Evolutionary conservation across 2,113 vertebrate species (phyloP).

Genomic region (Pachycephala philippinensis): DNA sequence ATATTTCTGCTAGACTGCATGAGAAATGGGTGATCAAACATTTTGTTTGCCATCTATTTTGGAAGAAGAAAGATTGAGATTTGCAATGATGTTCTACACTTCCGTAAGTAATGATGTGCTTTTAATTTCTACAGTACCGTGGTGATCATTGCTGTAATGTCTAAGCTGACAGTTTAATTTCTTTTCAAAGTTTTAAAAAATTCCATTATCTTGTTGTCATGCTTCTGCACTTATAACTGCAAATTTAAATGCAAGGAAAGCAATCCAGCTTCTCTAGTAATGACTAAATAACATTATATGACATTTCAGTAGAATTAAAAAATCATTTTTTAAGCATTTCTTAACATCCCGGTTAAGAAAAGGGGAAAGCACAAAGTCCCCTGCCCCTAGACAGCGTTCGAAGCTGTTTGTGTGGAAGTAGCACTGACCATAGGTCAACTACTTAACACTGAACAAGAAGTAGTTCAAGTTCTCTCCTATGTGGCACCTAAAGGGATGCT

Average conservation of each 20-base stretch:
- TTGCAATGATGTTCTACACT: background rate
- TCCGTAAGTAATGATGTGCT: background rate
- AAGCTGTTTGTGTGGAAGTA: background rate
- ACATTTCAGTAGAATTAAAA: background rate
- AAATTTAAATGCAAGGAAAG: slow-evolving; percentile 18
- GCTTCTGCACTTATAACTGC: background rate
- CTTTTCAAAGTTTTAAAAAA: slow-evolving; percentile 3
- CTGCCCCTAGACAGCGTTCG: background rate
- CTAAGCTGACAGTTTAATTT: slow-evolving; percentile 1
- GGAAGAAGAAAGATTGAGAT: background rate
- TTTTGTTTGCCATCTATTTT: background rate
- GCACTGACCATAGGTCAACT: background rate
- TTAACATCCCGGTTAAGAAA: background rate
- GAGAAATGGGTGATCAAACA: background rate
- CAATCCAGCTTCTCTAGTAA: background rate
- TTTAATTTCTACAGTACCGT: background rate
- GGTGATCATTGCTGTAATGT: background rate
- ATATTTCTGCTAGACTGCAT: background rate
- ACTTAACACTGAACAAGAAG: background rate
- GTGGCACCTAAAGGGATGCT: background rate
- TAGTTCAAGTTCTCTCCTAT: background rate
- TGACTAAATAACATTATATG: background rate
- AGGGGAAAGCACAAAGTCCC: background rate
- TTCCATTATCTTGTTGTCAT: background rate
- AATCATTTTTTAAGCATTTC: background rate